Conservation (phyloP, 2,797 vertebrate genomes). For the Cossypha niveicapilla region DNA sequence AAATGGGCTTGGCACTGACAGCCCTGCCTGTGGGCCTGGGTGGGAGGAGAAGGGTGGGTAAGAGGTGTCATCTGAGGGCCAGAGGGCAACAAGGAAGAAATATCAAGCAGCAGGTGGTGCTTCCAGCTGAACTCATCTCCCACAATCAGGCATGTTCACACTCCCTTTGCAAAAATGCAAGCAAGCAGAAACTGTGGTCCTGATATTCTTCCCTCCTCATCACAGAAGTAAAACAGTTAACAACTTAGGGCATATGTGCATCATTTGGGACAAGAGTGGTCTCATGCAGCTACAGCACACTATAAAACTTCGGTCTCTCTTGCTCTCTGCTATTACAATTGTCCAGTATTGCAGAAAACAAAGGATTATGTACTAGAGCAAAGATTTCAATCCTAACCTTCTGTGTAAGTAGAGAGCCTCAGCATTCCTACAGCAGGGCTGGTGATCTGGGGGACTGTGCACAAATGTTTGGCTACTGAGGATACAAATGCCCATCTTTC, state of each 20-base stretch:
- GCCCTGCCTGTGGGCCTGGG: neutral
- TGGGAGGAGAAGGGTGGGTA: neutral
- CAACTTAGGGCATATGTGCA: fast-evolving
- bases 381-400: neutral
- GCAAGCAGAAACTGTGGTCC: neutral
- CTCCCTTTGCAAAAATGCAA: neutral
- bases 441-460: neutral
- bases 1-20: neutral
- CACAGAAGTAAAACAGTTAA: neutral
- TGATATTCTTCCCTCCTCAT: neutral
- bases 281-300: neutral
- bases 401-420: fast-evolving
- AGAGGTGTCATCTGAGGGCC: neutral
- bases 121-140: neutral
- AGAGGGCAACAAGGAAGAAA: neutral
- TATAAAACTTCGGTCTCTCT: neutral
- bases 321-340: neutral
- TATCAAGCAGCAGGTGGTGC: neutral
- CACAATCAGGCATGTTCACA: neutral
- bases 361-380: neutral
- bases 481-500: neutral
- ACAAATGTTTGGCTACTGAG: neutral
- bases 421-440: neutral
- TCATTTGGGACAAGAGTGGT: neutral
- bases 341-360: neutral